Conservation (phyloP, 2,797 vertebrate species). For the Enteromius afrohamiltoni region DNA sequence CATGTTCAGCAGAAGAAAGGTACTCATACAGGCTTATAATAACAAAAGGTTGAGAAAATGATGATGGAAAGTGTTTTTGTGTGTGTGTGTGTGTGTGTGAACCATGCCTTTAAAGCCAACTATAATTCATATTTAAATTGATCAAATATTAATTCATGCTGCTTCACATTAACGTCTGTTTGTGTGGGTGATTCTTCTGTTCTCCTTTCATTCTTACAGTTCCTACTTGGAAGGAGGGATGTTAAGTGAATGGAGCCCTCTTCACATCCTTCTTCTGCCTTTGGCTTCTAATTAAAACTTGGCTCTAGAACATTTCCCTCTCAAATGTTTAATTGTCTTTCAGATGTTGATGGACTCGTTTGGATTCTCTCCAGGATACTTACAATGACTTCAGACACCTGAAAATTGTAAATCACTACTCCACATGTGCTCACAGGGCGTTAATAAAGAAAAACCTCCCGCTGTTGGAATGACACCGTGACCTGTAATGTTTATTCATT, state of each 20-base stretch:
- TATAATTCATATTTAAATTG: slow-evolving; percentile 3
- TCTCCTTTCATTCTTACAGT: slow-evolving; percentile 63
- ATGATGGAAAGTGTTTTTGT: neutral
- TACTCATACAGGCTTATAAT: neutral
- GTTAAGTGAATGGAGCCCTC: neutral
- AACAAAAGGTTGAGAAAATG: neutral
- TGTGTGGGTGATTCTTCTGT: slow-evolving; percentile 32
- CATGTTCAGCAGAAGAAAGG: neutral
- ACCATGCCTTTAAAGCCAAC: neutral
- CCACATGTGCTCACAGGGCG: slow-evolving; percentile 47
- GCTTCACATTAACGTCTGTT: neutral
- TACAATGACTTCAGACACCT: slow-evolving; percentile 37
- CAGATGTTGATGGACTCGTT: slow-evolving; percentile 24
- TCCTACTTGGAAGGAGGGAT: slow-evolving; percentile 42
- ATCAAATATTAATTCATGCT: slow-evolving; percentile 1
- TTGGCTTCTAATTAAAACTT: slow-evolving; percentile 39
- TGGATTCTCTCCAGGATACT: slow-evolving; percentile 38
- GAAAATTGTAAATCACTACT: slow-evolving; percentile 9
- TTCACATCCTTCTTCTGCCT: slow-evolving; percentile 49
- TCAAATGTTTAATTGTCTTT: slow-evolving; percentile 34
- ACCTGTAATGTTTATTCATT: slow-evolving; percentile 21
- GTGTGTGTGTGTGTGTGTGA: slow-evolving; percentile 1
- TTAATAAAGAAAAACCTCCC: slow-evolving; percentile 43
- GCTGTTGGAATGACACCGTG: slow-evolving; percentile 11
- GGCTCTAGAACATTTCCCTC: slow-evolving; percentile 10